Base-by-base conservation (phyloP, 2,888 invertebrate genomes). In the Ophraella communa region DNA sequence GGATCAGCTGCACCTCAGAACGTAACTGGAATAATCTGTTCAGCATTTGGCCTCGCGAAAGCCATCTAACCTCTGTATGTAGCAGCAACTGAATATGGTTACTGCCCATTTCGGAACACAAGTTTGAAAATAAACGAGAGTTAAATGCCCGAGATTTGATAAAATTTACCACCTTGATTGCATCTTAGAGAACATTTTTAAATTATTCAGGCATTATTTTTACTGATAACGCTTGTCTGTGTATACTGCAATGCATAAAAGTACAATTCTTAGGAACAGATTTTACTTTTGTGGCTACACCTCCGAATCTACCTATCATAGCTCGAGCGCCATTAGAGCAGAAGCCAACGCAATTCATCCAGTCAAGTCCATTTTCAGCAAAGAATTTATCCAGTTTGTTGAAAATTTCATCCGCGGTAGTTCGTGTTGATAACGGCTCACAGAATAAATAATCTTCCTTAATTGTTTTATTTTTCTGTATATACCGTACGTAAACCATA, bases 61-160 rank as follows among this genome's bases (percentile, higher is more conserved):
- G 51, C 51, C 45, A 45, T 45, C 17, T 45, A 20, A 14, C 45
- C 45, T 45, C 45, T 45, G 45, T 45, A 21, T 45, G 45, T 45
- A 45, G 45, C 33, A 33, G 20, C 20, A 27, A 30, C 49, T 59
- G 5, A 30, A 10, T n/a, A n/a, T n/a, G n/a, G n/a, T n/a, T n/a
- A n/a, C n/a, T n/a, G n/a, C n/a, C n/a, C 49, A 56, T 33, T 35
- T 58, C 49, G 20, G 35, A 58, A 58, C 33, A 58, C 11, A 58
- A 49, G 11, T 8, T 5, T 14, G 2, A 18, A 42, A 7, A n/a
- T n/a, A 42, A 2, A 14, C 42, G 11, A 17, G 49, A 49, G 7
- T 33, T 49, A 20, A 47, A 30, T 20, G 58, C 49, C 18, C 42
- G n/a, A 17, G 52, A 52, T 42, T 60, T 52, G 10, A 60, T 42